Evolutionary conservation across 2,797 vertebrate genomes (phyloP).

Genomic region (Xenentodon cancila): DNA sequence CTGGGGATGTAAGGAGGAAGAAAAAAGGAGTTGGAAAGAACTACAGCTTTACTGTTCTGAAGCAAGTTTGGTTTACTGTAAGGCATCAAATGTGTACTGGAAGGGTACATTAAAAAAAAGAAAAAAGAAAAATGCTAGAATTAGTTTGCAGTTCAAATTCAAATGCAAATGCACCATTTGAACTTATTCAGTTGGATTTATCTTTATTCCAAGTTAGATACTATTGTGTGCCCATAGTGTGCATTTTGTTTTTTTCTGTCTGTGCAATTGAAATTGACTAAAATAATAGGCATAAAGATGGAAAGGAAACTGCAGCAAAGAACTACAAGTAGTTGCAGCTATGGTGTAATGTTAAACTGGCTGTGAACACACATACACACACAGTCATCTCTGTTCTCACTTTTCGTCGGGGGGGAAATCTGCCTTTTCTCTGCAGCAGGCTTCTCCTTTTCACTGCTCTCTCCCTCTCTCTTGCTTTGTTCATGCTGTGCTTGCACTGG

Average conservation of each 20-base stretch:
- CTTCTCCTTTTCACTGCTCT: slow-evolving; percentile 37
- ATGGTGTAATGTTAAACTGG: slow-evolving; percentile 26
- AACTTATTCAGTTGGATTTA: background rate
- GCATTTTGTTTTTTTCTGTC: slow-evolving; percentile 12
- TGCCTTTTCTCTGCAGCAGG: slow-evolving; percentile 65
- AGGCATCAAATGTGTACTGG: background rate
- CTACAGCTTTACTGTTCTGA: slow-evolving; percentile 19
- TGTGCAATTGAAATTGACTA: background rate
- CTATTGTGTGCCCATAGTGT: slow-evolving; percentile 7
- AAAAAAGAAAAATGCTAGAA: no score
- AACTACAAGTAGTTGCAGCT: slow-evolving; percentile 10
- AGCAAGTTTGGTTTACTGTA: slow-evolving; percentile 15
- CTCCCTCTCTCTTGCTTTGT: slow-evolving; percentile 49
- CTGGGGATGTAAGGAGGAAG: slow-evolving; percentile 8
- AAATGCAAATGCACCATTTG: background rate
- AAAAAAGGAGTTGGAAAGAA: slow-evolving; percentile 11
- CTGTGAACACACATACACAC: slow-evolving; percentile 27
- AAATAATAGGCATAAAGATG: background rate
- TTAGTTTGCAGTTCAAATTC: background rate
- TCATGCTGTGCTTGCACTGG: slow-evolving; percentile 59
- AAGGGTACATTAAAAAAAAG: slow-evolving; percentile 1
- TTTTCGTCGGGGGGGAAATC: slow-evolving; percentile 56
- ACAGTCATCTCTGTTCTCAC: slow-evolving; percentile 55
- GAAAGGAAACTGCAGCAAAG: background rate
- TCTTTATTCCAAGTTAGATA: background rate